Evolutionary conservation across 2,888 invertebrate species (phyloP).

Genomic region (Hemithea aestivaria): DNA sequence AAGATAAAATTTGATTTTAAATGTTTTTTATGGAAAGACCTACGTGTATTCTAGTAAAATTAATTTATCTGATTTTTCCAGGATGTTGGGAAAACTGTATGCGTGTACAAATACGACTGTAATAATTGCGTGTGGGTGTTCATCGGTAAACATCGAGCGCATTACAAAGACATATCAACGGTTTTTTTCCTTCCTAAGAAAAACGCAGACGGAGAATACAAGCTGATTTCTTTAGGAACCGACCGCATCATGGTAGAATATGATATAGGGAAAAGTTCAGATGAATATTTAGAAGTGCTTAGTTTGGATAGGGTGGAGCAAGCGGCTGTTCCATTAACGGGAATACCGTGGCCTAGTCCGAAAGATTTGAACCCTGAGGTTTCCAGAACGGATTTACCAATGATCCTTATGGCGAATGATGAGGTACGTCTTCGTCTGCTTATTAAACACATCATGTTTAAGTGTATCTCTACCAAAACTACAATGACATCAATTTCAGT

Average conservation of each 20-base stretch:
- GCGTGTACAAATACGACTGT: conserved; percentile 66
- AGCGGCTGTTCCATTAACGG: conserved; percentile 77
- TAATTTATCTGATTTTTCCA: conserved; percentile 35
- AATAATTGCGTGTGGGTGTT: conserved; percentile 65
- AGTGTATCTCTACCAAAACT: no score
- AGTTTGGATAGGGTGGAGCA: conserved; percentile 81
- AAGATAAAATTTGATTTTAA: conserved; percentile 1
- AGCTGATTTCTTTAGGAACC: conserved; percentile 78
- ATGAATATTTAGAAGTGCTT: conserved; percentile 56
- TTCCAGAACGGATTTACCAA: conserved; percentile 45
- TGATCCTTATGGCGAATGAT: conserved; percentile 80
- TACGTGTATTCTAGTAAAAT: no score
- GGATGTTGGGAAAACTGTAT: conserved; percentile 76
- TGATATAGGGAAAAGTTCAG: conserved; percentile 66
- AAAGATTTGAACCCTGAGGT: conserved; percentile 36
- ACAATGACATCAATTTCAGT: no score
- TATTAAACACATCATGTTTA: no score
- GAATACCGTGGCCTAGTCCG: conserved; percentile 55
- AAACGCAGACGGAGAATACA: conserved; percentile 49
- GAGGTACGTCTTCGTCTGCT: conserved; percentile 69
- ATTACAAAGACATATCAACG: conserved; percentile 77
- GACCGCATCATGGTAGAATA: conserved; percentile 81
- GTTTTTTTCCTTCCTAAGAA: conserved; percentile 75
- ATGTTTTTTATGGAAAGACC: no score
- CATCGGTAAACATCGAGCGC: conserved; percentile 80